A percentile compares a stretch with the other conserved stretches of the same genome.
Conservation (phyloP, 2,797 vertebrate genomes). For the Kryptopterus vitreolus region DNA sequence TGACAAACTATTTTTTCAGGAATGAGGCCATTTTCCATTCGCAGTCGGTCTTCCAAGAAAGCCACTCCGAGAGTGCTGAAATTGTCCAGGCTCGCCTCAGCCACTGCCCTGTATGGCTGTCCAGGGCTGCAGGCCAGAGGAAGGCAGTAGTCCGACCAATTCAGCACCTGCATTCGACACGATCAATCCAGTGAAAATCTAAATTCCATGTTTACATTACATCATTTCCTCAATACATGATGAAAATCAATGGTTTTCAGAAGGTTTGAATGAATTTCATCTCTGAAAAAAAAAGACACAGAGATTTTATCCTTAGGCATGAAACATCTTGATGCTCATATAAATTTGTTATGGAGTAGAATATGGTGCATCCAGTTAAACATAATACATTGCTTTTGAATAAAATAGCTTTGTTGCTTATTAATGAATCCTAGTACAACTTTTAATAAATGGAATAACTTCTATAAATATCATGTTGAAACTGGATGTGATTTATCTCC, state of each 20-base stretch:
- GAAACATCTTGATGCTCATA: not conserved
- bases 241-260: not conserved
- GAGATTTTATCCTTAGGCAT: not conserved
- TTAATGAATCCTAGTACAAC: not conserved
- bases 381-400: not conserved
- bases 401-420: not conserved
- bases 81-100: slow-evolving; percentile 85
- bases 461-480: not conserved
- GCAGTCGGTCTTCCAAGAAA: slow-evolving; percentile 90
- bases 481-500: not conserved
- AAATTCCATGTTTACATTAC: not conserved
- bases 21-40: slow-evolving; percentile 84
- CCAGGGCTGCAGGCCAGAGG: slow-evolving; percentile 83
- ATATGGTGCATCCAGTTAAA: not conserved
- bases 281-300: not conserved
- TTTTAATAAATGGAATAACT: not conserved
- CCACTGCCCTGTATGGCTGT: slow-evolving; percentile 82
- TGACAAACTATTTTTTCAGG: slow-evolving; percentile 90
- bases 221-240: not conserved
- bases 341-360: not conserved
- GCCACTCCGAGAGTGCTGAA: slow-evolving; percentile 89
- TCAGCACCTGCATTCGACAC: slow-evolving; percentile 75
- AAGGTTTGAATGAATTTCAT: not conserved
- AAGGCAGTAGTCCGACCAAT: slow-evolving; percentile 88
- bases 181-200: not conserved